These are phyloP conservation scores for Drosophila sproati DNA, from an alignment of 1,140 invertebrate species.

Conservation along the genomic window DNA sequence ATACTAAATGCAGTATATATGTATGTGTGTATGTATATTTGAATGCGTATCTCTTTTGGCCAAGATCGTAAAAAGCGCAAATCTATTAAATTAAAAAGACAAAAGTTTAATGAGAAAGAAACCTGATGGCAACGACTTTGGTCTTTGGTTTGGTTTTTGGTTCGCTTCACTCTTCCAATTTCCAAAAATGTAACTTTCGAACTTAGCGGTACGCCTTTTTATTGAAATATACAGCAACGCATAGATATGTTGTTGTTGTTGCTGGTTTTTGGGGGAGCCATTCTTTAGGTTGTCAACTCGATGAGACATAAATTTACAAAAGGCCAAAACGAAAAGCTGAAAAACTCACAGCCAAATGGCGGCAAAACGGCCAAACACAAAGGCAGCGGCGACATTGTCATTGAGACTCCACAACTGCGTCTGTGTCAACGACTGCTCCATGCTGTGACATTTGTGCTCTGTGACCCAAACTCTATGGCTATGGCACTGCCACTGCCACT, in stretches of 20 bases:
- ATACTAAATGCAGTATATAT: slow-evolving; percentile 17
- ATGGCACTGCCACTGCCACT: not conserved
- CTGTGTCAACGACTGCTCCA: slow-evolving; percentile 59
- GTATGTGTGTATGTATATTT: slow-evolving; percentile 30
- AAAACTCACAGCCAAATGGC: slow-evolving; percentile 64
- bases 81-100: slow-evolving; percentile 77
- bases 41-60: slow-evolving; percentile 23
- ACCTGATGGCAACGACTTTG: slow-evolving; percentile 54
- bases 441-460: slow-evolving; percentile 77
- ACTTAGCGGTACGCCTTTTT: slow-evolving; percentile 83
- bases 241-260: slow-evolving; percentile 42
- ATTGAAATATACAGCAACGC: slow-evolving; percentile 54
- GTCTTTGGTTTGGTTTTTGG: slow-evolving; percentile 21
- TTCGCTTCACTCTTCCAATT: slow-evolving; percentile 56
- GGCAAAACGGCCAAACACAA: slow-evolving; percentile 73
- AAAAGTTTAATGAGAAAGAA: slow-evolving; percentile 82
- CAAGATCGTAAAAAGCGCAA: slow-evolving; percentile 65
- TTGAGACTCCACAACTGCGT: slow-evolving; percentile 38
- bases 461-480: slow-evolving; percentile 25
- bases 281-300: slow-evolving; percentile 82
- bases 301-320: slow-evolving; percentile 82
- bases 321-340: slow-evolving; percentile 67
- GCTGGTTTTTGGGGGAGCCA: slow-evolving; percentile 60
- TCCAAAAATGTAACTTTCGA: slow-evolving; percentile 83
- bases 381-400: slow-evolving; percentile 46